Evolutionary conservation across 1,140 invertebrate genomes (phyloP).

Genomic region (Drosophila malerkotliana): DNA sequence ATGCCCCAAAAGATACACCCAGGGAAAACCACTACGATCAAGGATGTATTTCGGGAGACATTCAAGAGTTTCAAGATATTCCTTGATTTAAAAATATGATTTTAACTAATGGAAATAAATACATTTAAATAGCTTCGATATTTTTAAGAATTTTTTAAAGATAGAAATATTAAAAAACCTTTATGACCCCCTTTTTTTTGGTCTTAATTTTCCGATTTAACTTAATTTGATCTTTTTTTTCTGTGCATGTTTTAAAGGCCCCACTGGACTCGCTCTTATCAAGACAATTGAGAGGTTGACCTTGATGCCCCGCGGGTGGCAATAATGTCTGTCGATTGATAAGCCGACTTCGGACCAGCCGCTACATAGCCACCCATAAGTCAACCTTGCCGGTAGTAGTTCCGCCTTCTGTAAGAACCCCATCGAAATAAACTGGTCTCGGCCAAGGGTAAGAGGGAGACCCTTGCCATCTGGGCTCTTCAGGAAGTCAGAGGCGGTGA

Average conservation of each 20-base stretch:
- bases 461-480: slow-evolving; percentile 50
- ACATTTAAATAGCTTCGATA: neutral
- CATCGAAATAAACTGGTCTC: slow-evolving; percentile 11
- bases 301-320: slow-evolving; percentile 54
- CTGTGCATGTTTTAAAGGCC: slow-evolving; percentile 7
- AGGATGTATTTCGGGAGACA: neutral
- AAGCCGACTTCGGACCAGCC: slow-evolving; percentile 22
- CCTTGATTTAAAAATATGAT: too few species aligned
- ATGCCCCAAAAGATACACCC: slow-evolving; percentile 20
- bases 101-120: too few species aligned
- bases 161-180: neutral
- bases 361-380: neutral
- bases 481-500: slow-evolving; percentile 56
- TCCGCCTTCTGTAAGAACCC: slow-evolving; percentile 53
- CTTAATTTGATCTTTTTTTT: neutral
- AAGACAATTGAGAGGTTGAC: slow-evolving; percentile 64
- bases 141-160: neutral
- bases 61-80: too few species aligned
- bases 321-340: slow-evolving; percentile 52
- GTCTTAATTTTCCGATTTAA: neutral
- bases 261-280: slow-evolving; percentile 45
- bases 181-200: neutral
- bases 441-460: slow-evolving; percentile 35
- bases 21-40: neutral
- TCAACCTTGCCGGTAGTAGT: slow-evolving; percentile 45